Conservation (phyloP, 1,140 invertebrate genomes). For the Sarcophaga bullata region DNA sequence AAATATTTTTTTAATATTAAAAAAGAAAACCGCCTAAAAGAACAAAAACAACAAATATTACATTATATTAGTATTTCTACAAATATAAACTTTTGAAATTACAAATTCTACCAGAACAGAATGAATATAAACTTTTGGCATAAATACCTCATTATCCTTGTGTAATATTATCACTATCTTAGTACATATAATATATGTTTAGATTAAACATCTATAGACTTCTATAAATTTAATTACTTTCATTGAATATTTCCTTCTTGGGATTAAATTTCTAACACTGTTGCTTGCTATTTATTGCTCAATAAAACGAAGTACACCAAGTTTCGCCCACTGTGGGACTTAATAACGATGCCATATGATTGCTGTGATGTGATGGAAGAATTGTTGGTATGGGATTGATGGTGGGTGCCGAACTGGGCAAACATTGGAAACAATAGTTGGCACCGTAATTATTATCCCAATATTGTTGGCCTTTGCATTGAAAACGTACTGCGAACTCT, state of each 20-base stretch:
- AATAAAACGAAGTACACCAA: slow-evolving; percentile 64
- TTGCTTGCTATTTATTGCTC: not conserved
- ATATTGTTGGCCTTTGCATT: slow-evolving; percentile 82
- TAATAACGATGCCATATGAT: slow-evolving; percentile 53
- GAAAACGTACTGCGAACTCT: slow-evolving; percentile 85
- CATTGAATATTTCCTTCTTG: not conserved
- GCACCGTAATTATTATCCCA: slow-evolving; percentile 90
- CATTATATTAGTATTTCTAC: no score
- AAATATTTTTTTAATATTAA: no score
- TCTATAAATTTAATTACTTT: not conserved
- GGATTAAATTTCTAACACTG: not conserved
- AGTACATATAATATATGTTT: not conserved
- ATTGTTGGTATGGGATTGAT: slow-evolving; percentile 45
- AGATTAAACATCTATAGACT: slow-evolving; percentile 1
- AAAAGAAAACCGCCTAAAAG: no score
- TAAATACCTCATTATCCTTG: not conserved
- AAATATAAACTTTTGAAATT: no score
- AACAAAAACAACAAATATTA: no score
- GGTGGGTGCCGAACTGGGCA: slow-evolving; percentile 67
- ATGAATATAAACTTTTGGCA: no score
- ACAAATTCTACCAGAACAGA: no score
- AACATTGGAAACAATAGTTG: slow-evolving; percentile 88
- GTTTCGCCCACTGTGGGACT: slow-evolving; percentile 62
- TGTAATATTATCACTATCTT: not conserved
- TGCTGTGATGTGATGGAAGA: slow-evolving; percentile 47